Percentiles rank a stretch among this genome's conserved stretches.
Conservation (phyloP, 2,888 invertebrate genomes). For the Neoscelio sp. region DNA sequence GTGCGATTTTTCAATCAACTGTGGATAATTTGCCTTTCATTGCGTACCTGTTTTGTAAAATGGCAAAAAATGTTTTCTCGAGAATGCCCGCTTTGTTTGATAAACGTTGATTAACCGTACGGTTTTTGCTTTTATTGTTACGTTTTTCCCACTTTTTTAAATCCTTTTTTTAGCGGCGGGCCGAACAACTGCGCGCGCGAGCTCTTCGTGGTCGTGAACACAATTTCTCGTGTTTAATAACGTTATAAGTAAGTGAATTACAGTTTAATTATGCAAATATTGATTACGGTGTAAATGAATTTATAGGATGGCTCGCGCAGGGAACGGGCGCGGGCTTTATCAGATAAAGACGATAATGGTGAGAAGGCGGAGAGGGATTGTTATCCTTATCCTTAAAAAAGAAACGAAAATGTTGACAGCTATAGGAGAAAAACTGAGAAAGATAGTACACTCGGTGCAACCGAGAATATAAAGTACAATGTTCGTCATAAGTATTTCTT, state of each 20-base stretch:
- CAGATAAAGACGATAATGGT: conserved; percentile 41
- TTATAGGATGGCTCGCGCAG: conserved; percentile 26
- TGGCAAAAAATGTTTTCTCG: conserved; percentile 62
- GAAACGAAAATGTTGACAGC: conserved; percentile 46
- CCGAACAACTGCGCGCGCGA: conserved; percentile 25
- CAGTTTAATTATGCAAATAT: conserved; percentile 66
- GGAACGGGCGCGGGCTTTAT: conserved; percentile 29
- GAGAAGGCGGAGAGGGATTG: conserved; percentile 37
- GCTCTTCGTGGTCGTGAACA: conserved; percentile 39
- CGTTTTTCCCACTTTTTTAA: conserved; percentile 52
- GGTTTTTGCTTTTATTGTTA: conserved; percentile 50
- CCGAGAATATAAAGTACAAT: conserved; percentile 32
- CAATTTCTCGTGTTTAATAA: conserved; percentile 59
- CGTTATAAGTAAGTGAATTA: conserved; percentile 57
- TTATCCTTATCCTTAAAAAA: conserved; percentile 43
- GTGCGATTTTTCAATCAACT: conserved; percentile 67
- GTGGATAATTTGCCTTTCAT: conserved; percentile 63
- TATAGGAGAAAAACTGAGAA: conserved; percentile 37
- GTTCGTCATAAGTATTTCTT: conserved; percentile 28
- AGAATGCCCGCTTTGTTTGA: conserved; percentile 61
- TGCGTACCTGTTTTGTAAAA: conserved; percentile 61
- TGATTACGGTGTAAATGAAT: conserved; percentile 53
- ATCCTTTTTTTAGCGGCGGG: conserved; percentile 16
- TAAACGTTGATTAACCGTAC: conserved; percentile 65
- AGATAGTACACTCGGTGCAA: conserved; percentile 33